Percentiles rank a stretch among this genome's conserved stretches.
Conservation (phyloP, 2,113 vertebrate genomes). For the Rafetus swinhoei region DNA sequence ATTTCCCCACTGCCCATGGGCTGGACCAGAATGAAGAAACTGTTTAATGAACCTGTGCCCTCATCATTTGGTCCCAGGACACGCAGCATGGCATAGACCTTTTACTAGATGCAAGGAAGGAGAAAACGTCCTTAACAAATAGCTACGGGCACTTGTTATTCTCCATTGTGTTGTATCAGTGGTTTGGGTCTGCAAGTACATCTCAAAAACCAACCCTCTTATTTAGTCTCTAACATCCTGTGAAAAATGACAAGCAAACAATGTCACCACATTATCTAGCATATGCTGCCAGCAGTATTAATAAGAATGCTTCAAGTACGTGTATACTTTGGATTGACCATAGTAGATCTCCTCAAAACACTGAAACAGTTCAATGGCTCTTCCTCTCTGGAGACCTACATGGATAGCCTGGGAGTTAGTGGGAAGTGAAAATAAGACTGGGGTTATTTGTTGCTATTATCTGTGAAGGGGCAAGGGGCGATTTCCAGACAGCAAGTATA, state of each 20-base stretch:
- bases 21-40: fast-evolving
- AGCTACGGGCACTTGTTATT: background rate
- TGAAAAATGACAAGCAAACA: background rate
- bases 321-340: background rate
- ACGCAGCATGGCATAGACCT: background rate
- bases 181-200: background rate
- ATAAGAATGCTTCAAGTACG: background rate
- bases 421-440: background rate
- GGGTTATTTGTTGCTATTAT: fast-evolving
- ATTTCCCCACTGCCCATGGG: too few species aligned
- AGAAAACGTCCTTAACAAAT: background rate
- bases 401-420: background rate
- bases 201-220: background rate
- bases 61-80: background rate
- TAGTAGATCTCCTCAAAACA: background rate
- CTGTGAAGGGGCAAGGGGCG: fast-evolving
- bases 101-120: background rate
- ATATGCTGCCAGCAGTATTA: background rate
- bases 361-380: background rate
- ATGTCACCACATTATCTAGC: background rate
- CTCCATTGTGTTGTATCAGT: background rate
- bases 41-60: background rate
- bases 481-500: background rate
- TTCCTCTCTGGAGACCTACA: background rate
- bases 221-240: background rate